Percentiles rank a stretch among this genome's conserved stretches.
Evolutionary conservation across 2,113 vertebrate genomes (phyloP).

Genomic region (Tonatia bakeri): DNA sequence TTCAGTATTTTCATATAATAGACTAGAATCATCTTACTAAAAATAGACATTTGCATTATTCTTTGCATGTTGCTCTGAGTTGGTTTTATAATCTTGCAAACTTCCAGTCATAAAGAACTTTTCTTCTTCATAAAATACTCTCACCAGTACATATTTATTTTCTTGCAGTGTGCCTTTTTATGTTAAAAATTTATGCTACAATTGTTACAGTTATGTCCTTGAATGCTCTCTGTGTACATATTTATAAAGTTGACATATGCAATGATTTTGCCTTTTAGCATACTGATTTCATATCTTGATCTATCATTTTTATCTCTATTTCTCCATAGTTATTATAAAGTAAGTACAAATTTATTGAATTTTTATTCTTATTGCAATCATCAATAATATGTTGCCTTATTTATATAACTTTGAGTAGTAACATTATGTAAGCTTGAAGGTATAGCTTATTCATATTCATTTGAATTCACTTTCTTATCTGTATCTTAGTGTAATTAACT

Average conservation of each 20-base stretch:
- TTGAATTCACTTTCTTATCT: background rate
- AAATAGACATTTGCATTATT: background rate
- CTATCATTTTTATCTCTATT: background rate
- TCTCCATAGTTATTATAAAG: background rate
- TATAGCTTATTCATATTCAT: background rate
- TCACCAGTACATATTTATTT: background rate
- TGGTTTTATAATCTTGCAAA: background rate
- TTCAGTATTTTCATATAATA: background rate
- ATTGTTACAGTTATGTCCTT: background rate
- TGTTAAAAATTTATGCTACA: background rate
- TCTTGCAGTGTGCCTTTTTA: background rate
- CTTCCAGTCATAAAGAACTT: background rate
- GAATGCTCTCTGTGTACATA: background rate
- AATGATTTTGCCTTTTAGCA: background rate
- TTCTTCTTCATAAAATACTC: background rate
- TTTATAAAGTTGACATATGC: background rate
- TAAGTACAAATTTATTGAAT: background rate
- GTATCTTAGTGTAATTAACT: background rate
- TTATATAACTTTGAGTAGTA: background rate
- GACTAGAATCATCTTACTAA: background rate
- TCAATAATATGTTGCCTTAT: background rate
- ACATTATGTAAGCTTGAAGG: background rate
- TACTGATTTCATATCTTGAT: background rate
- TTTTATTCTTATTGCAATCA: background rate
- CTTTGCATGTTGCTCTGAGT: background rate